phyloP scores from a whole-genome alignment of 2,888 invertebrate species.

The Ypsolopha scabrella region DNA sequence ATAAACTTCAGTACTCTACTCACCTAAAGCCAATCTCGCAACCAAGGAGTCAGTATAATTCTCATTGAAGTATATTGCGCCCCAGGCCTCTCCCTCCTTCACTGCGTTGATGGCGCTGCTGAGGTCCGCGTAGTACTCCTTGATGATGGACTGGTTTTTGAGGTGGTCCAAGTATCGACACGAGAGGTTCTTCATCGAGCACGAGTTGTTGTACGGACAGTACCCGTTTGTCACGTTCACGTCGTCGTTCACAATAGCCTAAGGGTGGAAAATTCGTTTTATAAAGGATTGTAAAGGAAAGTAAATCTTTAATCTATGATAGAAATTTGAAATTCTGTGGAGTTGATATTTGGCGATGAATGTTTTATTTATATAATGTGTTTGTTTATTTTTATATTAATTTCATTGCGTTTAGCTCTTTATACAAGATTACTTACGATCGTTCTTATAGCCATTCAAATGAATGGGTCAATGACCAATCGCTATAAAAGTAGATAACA shows the following conservation, averaged over 20 bases:
- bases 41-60: constrained; percentile 91
- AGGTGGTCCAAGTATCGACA: constrained; percentile 85
- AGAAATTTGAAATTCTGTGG: no score
- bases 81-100: constrained; percentile 85
- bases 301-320: no score
- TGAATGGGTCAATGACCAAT: no score
- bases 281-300: no score
- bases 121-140: constrained; percentile 75
- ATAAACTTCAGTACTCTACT: constrained; percentile 11
- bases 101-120: constrained; percentile 80
- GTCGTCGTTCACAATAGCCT: constrained; percentile 64
- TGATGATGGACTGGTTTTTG: constrained; percentile 76
- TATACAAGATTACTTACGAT: no score
- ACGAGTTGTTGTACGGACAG: constrained; percentile 72
- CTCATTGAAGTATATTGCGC: constrained; percentile 87
- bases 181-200: constrained; percentile 79
- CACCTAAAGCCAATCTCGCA: constrained; percentile 82
- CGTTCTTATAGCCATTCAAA: no score
- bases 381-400: no score
- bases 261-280: constrained; percentile 5
- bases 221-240: constrained; percentile 45
- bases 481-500: no score
- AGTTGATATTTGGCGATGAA: no score
- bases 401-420: no score
- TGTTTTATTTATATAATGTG: no score